phyloP scores from a whole-genome alignment of 2,888 invertebrate species.

The Acanthacorydalis orientalis region DNA sequence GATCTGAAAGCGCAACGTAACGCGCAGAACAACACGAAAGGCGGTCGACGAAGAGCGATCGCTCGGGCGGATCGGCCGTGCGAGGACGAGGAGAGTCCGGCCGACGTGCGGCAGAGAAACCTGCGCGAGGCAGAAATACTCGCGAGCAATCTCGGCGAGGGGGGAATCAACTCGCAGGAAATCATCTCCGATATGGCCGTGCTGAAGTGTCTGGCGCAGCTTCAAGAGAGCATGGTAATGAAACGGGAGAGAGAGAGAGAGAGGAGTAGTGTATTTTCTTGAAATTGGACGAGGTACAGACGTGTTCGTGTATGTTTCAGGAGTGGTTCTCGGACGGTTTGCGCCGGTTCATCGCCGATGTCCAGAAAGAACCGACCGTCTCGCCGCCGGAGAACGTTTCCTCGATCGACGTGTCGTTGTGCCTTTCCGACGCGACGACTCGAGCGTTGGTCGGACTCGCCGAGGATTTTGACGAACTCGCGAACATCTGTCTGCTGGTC shows the following conservation, averaged over 20 bases:
- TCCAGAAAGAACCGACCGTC: constrained; percentile 31
- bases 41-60: constrained; percentile 17
- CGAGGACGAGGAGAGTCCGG: constrained; percentile 61
- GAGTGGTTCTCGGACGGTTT: constrained; percentile 66
- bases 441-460: constrained; percentile 54
- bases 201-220: constrained; percentile 67
- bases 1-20: constrained; percentile 40
- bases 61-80: constrained; percentile 33
- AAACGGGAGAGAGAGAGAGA: no score
- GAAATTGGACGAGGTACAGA: background rate
- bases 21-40: constrained; percentile 27
- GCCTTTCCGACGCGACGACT: constrained; percentile 37
- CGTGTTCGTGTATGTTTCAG: constrained; percentile 22
- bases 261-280: constrained; percentile 9
- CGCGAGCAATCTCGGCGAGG: constrained; percentile 79
- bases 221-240: constrained; percentile 90
- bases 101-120: constrained; percentile 62
- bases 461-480: constrained; percentile 70
- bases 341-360: constrained; percentile 36
- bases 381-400: constrained; percentile 21
- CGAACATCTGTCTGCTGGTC: constrained; percentile 79
- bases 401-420: constrained; percentile 17
- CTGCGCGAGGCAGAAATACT: constrained; percentile 84
- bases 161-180: constrained; percentile 67
- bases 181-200: constrained; percentile 72